phyloP scores from a whole-genome alignment of 2,113 vertebrate genomes.

The Epinephelus fuscoguttatus region DNA sequence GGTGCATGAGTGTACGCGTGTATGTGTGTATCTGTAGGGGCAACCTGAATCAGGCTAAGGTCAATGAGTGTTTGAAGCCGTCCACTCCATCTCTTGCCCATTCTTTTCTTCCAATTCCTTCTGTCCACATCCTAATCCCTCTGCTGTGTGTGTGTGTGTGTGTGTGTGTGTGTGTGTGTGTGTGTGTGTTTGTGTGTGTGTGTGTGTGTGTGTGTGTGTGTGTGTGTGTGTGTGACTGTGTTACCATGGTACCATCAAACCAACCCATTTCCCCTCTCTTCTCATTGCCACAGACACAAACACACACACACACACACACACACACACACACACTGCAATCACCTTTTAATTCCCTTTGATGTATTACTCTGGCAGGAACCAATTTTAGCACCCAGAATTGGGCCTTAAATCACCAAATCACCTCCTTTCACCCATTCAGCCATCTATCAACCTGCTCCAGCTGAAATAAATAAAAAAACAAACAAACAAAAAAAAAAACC shows the following conservation, averaged over 20 bases:
- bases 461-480: conserved; percentile 1
- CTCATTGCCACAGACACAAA: conserved; percentile 25
- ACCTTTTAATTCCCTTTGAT: conserved; percentile 87
- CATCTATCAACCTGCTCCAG: conserved; percentile 74
- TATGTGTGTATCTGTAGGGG: conserved; percentile 12
- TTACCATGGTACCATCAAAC: conserved; percentile 71
- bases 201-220: conserved; percentile 48
- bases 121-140: conserved; percentile 68
- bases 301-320: conserved; percentile 26
- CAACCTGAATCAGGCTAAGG: conserved; percentile 55
- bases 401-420: conserved; percentile 86
- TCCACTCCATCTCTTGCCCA: conserved; percentile 30
- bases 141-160: conserved; percentile 27
- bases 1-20: background rate
- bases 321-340: conserved; percentile 62
- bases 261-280: conserved; percentile 64
- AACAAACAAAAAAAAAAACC: conserved; percentile 38
- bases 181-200: conserved; percentile 19
- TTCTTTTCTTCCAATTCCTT: conserved; percentile 51
- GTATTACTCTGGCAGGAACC: conserved; percentile 84
- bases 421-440: conserved; percentile 63
- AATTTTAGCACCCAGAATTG: conserved; percentile 84
- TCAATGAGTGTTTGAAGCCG: conserved; percentile 53
- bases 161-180: conserved; percentile 46
- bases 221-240: conserved; percentile 40